Percentiles rank a stretch among this genome's conserved stretches.
Conservation (phyloP, 92 coral and sea anemone genomes). For the Micromussa lordhowensis region DNA sequence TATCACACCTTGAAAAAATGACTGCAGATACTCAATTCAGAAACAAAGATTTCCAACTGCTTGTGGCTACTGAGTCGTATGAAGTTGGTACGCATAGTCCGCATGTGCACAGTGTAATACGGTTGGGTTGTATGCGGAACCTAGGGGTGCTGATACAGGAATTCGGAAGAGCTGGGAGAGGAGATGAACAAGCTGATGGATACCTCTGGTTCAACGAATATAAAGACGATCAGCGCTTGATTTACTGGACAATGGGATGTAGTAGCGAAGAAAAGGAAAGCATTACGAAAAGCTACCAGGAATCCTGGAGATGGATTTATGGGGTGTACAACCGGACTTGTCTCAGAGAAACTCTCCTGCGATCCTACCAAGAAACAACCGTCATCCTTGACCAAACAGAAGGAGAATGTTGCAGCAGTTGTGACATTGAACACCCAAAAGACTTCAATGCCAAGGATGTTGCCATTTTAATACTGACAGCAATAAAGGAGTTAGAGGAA, state of each 20-base stretch:
- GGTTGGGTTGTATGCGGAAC: no score
- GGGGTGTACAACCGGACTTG: constrained; percentile 36
- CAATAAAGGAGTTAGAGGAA: constrained; percentile 54
- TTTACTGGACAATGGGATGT: constrained; percentile 52
- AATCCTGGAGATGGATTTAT: constrained; percentile 68
- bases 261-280: constrained; percentile 26
- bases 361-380: constrained; percentile 6
- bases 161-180: constrained; percentile 71
- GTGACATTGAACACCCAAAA: constrained; percentile 39
- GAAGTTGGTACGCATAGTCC: no score
- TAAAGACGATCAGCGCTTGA: constrained; percentile 58
- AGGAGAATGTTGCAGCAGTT: constrained; percentile 67
- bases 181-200: constrained; percentile 59
- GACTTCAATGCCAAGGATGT: constrained; percentile 48
- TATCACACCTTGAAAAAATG: no score
- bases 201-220: no score
- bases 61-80: no score
- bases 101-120: no score
- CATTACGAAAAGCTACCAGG: constrained; percentile 22
- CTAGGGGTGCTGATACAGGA: constrained; percentile 59
- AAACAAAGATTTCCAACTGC: no score
- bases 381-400: constrained; percentile 19
- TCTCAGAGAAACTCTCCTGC: constrained; percentile 24
- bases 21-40: no score
- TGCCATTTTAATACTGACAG: constrained; percentile 27